These are phyloP conservation scores for Andrena chrysosceles DNA, from an alignment of 2,888 invertebrate species.

Conservation along the genomic window DNA sequence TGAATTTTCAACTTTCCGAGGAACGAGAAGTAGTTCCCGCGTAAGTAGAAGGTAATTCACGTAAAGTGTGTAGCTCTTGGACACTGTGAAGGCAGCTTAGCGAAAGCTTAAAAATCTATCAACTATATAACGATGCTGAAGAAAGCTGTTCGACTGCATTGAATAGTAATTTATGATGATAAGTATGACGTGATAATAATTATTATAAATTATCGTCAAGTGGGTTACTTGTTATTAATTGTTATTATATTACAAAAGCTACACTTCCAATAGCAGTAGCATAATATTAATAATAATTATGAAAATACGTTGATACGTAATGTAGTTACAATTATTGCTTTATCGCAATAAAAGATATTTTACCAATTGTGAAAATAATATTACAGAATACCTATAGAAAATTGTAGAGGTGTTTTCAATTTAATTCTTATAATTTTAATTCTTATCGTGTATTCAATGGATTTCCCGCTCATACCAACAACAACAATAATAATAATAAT, in stretches of 20 bases:
- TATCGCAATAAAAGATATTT: too few relatives aligned
- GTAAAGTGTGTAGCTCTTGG: not conserved
- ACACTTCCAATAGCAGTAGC: too few relatives aligned
- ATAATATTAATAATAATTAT: too few relatives aligned
- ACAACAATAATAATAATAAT: too few relatives aligned
- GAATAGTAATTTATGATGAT: slow-evolving; percentile 10
- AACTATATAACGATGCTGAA: slow-evolving; percentile 1
- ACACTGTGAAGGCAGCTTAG: not conserved
- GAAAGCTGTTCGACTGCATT: not conserved
- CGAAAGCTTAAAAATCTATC: slow-evolving; percentile 7
- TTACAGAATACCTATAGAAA: too few relatives aligned
- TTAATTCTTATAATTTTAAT: too few relatives aligned
- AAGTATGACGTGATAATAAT: not conserved
- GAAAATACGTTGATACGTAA: too few relatives aligned
- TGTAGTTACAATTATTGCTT: too few relatives aligned
- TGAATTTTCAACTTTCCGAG: slow-evolving; percentile 9
- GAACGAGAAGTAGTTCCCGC: not conserved
- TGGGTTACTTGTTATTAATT: not conserved
- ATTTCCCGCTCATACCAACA: too few relatives aligned
- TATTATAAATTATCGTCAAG: not conserved
- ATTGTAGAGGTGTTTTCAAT: too few relatives aligned
- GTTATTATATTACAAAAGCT: not conserved
- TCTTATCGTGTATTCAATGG: too few relatives aligned
- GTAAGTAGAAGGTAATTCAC: not conserved
- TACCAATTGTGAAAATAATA: too few relatives aligned